Conservation (phyloP, 2,797 vertebrate species). For the Danio tinwini region DNA sequence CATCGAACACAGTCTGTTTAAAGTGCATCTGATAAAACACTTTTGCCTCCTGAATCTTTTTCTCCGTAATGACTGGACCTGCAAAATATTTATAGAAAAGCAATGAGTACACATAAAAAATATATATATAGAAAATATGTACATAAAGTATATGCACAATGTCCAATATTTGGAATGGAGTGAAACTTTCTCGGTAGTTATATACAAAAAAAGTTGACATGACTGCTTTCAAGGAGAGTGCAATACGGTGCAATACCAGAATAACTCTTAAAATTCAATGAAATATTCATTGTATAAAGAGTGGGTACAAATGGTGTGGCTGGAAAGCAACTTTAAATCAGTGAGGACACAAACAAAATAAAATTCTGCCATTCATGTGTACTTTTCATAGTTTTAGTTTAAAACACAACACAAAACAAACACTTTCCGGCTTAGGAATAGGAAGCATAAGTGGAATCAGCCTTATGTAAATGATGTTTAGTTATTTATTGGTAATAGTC, state of each 20-base stretch:
- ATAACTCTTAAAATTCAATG: neutral
- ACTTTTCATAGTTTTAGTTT: no score
- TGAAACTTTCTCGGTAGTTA: neutral
- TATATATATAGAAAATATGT: neutral
- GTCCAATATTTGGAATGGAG: neutral
- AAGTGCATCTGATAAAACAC: constrained; percentile 82
- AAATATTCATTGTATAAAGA: constrained; percentile 3
- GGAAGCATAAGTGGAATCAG: no score
- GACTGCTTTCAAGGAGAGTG: neutral
- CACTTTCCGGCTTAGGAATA: no score
- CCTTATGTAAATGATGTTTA: no score
- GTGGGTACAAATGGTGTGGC: neutral
- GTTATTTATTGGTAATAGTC: no score
- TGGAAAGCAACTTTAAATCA: neutral
- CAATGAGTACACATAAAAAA: neutral
- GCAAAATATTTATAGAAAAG: neutral
- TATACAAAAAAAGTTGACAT: neutral
- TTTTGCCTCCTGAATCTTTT: constrained; percentile 83
- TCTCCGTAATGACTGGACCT: constrained; percentile 80
- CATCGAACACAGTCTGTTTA: constrained; percentile 77
- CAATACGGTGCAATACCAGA: neutral
- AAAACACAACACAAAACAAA: no score
- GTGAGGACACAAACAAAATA: no score
- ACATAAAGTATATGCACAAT: neutral
- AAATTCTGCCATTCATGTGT: no score